These are phyloP conservation scores for Gastrophryne carolinensis DNA, from an alignment of 2,797 vertebrate species.

Conservation along the genomic window DNA sequence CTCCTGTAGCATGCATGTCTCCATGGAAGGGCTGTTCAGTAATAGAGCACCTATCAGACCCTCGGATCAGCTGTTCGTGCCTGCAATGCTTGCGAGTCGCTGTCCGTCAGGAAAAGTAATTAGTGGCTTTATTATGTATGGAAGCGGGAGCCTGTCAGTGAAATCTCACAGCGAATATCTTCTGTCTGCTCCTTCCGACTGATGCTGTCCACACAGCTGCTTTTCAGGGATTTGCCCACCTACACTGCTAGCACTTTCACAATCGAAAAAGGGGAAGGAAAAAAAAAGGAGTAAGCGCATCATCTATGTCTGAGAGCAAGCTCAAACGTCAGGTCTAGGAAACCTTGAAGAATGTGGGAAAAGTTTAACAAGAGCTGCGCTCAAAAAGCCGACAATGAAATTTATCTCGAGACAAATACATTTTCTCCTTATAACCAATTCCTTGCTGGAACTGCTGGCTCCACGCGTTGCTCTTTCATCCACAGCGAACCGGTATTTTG, in stretches of 20 bases:
- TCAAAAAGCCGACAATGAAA: slow-evolving; percentile 31
- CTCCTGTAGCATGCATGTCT: slow-evolving; percentile 58
- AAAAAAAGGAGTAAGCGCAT: slow-evolving; percentile 59
- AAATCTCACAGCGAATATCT: slow-evolving; percentile 66
- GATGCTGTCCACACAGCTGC: slow-evolving; percentile 82
- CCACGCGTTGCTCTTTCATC: slow-evolving; percentile 44
- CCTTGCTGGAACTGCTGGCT: slow-evolving; percentile 27
- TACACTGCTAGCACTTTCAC: slow-evolving; percentile 55
- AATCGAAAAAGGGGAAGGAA: no score
- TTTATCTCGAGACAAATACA: not conserved
- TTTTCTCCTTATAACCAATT: slow-evolving; percentile 8
- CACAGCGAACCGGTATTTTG: slow-evolving; percentile 50
- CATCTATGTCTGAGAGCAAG: slow-evolving; percentile 74
- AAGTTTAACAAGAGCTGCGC: slow-evolving; percentile 63
- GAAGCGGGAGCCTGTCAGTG: slow-evolving; percentile 67
- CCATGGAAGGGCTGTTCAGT: slow-evolving; percentile 66
- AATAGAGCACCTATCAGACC: slow-evolving; percentile 62
- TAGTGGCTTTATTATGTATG: slow-evolving; percentile 71
- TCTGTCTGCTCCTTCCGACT: slow-evolving; percentile 70
- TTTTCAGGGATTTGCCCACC: slow-evolving; percentile 72
- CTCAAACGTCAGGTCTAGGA: slow-evolving; percentile 20
- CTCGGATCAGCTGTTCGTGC: slow-evolving; percentile 59
- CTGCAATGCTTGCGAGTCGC: slow-evolving; percentile 63
- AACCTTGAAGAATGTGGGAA: slow-evolving; percentile 59
- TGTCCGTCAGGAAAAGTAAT: slow-evolving; percentile 72